phyloP scores from a whole-genome alignment of 1,140 invertebrate species.

The Asobara japonica region DNA sequence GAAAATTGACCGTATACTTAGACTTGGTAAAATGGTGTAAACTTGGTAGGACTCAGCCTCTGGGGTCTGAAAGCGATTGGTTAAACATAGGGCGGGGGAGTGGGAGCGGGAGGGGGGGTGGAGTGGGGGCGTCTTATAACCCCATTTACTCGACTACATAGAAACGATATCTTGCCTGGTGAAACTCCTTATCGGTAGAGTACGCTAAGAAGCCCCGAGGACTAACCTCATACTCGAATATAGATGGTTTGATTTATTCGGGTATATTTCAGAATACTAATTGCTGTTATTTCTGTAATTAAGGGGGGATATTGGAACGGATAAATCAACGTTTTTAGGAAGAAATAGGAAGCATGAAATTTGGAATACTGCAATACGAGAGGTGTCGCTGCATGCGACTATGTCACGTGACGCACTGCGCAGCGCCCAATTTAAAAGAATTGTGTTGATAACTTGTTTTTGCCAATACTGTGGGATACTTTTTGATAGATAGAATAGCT shows the following conservation, averaged over 20 bases:
- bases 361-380: no score
- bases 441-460: no score
- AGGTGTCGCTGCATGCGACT: no score
- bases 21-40: slow-evolving; percentile 2
- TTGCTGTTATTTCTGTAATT: background rate
- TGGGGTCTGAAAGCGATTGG: background rate
- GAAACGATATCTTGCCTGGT: background rate
- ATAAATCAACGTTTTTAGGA: no score
- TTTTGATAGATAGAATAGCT: no score
- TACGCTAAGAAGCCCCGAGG: background rate
- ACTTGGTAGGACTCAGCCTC: slow-evolving; percentile 10
- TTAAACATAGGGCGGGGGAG: background rate
- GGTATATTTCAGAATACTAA: background rate
- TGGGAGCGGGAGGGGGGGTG: background rate
- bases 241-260: background rate
- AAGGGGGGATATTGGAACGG: no score
- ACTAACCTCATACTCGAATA: background rate
- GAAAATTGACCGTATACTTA: slow-evolving; percentile 15
- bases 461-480: no score
- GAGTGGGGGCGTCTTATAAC: background rate
- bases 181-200: slow-evolving; percentile 1
- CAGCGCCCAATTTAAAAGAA: no score
- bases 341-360: no score
- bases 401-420: no score
- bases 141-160: slow-evolving; percentile 27